Conservation (phyloP, 2,888 invertebrate genomes). For the Pogonocherus hispidulus region DNA sequence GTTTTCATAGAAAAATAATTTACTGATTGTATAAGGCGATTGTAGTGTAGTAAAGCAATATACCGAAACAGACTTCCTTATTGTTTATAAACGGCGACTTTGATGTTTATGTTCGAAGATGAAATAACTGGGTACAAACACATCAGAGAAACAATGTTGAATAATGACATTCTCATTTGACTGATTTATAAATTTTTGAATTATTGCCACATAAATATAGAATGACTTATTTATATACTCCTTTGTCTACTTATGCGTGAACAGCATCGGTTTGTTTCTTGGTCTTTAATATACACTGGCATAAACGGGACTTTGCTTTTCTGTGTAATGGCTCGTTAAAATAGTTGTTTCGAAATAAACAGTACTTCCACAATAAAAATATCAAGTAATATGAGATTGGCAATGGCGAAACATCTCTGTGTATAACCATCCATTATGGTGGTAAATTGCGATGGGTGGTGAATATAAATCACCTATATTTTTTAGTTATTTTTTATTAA, state of each 20-base stretch:
- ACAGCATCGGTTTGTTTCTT: conserved; percentile 44
- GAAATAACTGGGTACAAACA: conserved; percentile 54
- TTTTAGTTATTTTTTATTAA: too few species aligned
- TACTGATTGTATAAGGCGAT: conserved; percentile 29
- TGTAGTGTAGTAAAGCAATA: conserved; percentile 49
- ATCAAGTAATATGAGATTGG: neutral
- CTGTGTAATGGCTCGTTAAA: conserved; percentile 25
- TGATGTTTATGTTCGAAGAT: conserved; percentile 56
- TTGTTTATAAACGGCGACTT: conserved; percentile 56
- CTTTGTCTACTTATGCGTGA: conserved; percentile 57
- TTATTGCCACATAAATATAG: conserved; percentile 64
- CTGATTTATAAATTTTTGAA: conserved; percentile 64
- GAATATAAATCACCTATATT: too few species aligned
- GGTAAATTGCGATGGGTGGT: too few species aligned
- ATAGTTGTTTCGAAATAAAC: conserved; percentile 22
- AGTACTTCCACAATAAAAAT: neutral
- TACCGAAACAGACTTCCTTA: conserved; percentile 59
- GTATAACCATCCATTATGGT: too few species aligned
- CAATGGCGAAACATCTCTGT: too few species aligned
- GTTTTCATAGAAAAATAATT: conserved; percentile 21
- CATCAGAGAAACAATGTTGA: conserved; percentile 66
- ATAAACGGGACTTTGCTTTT: conserved; percentile 30
- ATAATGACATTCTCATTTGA: conserved; percentile 62
- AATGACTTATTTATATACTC: conserved; percentile 62
- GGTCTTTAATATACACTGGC: conserved; percentile 29